These are phyloP conservation scores for Pachyseris speciosa DNA, from an alignment of 64 coral and sea anemone species.

Conservation along the genomic window DNA sequence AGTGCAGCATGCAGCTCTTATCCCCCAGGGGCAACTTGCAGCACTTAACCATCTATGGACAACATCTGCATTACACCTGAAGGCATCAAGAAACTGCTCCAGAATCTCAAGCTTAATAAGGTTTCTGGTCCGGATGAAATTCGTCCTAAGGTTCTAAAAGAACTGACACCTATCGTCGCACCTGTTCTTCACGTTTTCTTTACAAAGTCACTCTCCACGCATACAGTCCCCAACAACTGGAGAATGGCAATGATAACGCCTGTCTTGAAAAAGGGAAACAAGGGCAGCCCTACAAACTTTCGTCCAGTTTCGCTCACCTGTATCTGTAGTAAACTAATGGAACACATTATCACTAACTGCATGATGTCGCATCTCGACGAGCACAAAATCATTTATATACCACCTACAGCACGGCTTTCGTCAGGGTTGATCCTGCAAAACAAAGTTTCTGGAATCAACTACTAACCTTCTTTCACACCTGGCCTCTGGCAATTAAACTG, in stretches of 20 bases:
- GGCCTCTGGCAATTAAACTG: no score
- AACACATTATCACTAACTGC: no score
- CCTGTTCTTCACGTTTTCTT: constrained; percentile 19
- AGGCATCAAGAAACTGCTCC: constrained; percentile 1
- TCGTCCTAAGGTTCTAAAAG: constrained; percentile 13
- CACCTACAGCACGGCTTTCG: no score
- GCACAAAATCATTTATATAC: no score
- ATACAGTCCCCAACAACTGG: not conserved
- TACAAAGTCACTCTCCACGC: not conserved
- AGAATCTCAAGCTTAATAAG: constrained; percentile 26
- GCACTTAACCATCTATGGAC: not conserved
- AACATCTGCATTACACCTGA: constrained; percentile 23
- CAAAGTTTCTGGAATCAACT: no score
- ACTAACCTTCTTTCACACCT: no score
- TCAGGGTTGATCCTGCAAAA: no score
- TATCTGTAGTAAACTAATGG: constrained; percentile 43
- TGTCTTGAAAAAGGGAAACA: constrained; percentile 27
- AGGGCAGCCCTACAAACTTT: constrained; percentile 29
- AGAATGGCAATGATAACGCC: constrained; percentile 29
- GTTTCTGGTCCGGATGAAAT: constrained; percentile 4
- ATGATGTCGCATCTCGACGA: no score
- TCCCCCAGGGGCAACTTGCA: not conserved
- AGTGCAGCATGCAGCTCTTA: constrained; percentile 37
- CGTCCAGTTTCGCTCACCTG: constrained; percentile 24
- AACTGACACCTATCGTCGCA: constrained; percentile 22